Base-by-base conservation (phyloP, 2,113 vertebrate genomes). In the Polypterus bichir region DNA sequence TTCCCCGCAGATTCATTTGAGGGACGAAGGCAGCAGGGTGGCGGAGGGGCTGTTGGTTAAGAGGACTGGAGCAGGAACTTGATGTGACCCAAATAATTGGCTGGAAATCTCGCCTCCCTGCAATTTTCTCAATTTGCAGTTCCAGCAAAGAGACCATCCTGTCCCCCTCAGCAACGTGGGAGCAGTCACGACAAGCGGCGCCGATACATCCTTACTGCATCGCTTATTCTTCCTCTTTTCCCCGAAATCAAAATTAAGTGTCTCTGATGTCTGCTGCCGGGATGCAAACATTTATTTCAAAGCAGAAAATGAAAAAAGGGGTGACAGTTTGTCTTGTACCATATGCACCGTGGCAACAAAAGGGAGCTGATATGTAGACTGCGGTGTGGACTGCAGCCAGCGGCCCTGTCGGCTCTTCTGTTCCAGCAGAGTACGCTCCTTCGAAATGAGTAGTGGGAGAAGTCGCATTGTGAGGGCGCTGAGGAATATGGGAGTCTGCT, bases 301-400 rank as follows among this genome's bases (percentile, higher is more conserved):
- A 70, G 65, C 64, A 68, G 71, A 66, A 27, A 68, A 78, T 60
- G 68, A 72, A 64, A 45, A 62, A 77, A 78, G 73, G 72, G 69
- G 75, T 83, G 82, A 85, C 83, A 86, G 79, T 86, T 85, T 88
- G 86, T 88, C 84, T 85, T 75, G 75, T 69, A 77, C 79, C 86
- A 86, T 88, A 85, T 86, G 86, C 79, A 76, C 75, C 72, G 66
- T 84, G 80, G 83, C 85, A 86, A 76, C 77, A 82, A 78, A 79
- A 79, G 72, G 76, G 67, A 74, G 76, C 74, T 79, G 82, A 86
- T 84, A 80, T 68, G 75, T 69, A 73, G 66, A 47, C 72, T 27
- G 27, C 27, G 75, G 78, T 77, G 74, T 73, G 67, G 79, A 68
- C 71, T 67, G 72, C 66, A 64, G 78, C 85, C 77, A 76, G 67